phyloP scores from a whole-genome alignment of 64 coral and sea anemone species.

The Porites australiensis region DNA sequence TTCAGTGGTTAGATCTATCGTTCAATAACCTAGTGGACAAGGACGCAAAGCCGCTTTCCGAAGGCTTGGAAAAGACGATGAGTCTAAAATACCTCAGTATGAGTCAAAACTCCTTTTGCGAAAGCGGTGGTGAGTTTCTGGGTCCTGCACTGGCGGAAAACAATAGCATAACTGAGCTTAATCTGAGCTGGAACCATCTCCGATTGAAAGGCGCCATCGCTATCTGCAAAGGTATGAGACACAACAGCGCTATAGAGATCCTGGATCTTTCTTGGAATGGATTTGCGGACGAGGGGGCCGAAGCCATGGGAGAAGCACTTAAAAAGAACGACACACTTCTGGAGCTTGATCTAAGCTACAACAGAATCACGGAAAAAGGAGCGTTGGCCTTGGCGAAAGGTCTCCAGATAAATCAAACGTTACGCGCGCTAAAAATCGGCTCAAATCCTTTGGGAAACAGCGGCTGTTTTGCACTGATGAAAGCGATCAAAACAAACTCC shows the following conservation, averaged over 20 bases:
- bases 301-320: slow-evolving; percentile 74
- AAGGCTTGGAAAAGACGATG: slow-evolving; percentile 45
- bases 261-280: slow-evolving; percentile 86
- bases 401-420: slow-evolving; percentile 52
- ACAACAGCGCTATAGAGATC: slow-evolving; percentile 57
- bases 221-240: slow-evolving; percentile 60
- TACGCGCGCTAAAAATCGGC: slow-evolving; percentile 67
- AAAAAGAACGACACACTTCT: slow-evolving; percentile 69
- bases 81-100: slow-evolving; percentile 68
- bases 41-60: slow-evolving; percentile 57
- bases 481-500: slow-evolving; percentile 59
- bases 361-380: slow-evolving; percentile 70
- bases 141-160: slow-evolving; percentile 64
- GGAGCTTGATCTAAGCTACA: slow-evolving; percentile 81
- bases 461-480: slow-evolving; percentile 61
- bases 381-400: slow-evolving; percentile 69
- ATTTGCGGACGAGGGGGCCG: slow-evolving; percentile 83
- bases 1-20: slow-evolving; percentile 73
- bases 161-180: slow-evolving; percentile 39
- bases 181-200: slow-evolving; percentile 89
- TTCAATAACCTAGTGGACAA: slow-evolving; percentile 79
- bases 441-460: slow-evolving; percentile 62
- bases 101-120: slow-evolving; percentile 85
- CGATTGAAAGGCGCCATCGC: slow-evolving; percentile 74
- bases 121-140: slow-evolving; percentile 67